Conservation (phyloP, 2,797 vertebrate species). For the Sorex maritimensis region DNA sequence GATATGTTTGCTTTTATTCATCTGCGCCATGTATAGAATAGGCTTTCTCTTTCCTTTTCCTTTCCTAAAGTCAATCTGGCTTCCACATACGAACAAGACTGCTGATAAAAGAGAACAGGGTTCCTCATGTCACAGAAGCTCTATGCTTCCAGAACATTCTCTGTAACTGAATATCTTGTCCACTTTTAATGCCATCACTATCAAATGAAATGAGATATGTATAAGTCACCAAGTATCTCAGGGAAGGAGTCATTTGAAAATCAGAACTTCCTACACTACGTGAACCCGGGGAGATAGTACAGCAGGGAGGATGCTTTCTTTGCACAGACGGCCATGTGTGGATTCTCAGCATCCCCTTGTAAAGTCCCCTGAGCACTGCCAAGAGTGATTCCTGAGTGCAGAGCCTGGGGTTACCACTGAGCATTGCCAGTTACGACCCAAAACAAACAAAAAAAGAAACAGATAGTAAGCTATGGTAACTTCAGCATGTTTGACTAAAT, state of each 20-base stretch:
- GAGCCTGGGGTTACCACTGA: no score
- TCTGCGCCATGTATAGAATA: neutral
- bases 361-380: no score
- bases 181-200: no score
- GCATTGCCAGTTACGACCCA: no score
- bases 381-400: no score
- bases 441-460: no score
- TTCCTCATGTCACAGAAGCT: neutral
- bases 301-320: no score
- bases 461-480: neutral
- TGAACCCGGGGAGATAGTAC: no score
- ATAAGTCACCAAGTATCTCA: neutral
- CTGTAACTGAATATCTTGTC: no score
- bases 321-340: no score
- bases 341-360: no score
- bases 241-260: neutral
- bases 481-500: neutral
- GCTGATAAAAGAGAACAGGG: no score
- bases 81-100: neutral
- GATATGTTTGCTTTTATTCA: neutral
- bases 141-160: neutral
- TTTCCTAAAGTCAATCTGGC: neutral
- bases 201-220: neutral
- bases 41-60: neutral
- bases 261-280: neutral